Conservation (phyloP, 2,797 vertebrate genomes). For the Eremophila alpestris region DNA sequence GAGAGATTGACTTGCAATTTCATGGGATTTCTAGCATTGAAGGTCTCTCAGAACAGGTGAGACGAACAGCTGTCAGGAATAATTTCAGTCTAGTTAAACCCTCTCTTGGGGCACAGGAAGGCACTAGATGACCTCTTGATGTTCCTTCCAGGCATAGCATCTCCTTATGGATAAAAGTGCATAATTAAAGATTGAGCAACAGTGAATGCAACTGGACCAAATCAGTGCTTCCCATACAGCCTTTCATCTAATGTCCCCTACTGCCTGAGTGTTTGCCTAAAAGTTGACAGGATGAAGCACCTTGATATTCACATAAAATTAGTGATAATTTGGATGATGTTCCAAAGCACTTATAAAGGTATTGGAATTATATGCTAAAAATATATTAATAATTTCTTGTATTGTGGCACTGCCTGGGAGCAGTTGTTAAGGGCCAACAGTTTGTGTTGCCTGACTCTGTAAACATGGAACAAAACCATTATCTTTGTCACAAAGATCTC, state of each 20-base stretch:
- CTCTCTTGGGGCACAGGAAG: not conserved
- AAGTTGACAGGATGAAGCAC: not conserved
- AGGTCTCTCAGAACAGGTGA: constrained; percentile 34
- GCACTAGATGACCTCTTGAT: constrained; percentile 8
- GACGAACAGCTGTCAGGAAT: not conserved
- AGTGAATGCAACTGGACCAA: not conserved
- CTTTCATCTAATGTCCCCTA: not conserved
- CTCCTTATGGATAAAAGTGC: not conserved
- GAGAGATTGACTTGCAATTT: constrained; percentile 4
- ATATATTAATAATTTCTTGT: not conserved
- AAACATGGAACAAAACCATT: not conserved
- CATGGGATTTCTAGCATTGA: not conserved
- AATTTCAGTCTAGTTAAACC: constrained; percentile 1
- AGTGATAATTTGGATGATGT: not conserved
- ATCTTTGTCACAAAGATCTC: not conserved
- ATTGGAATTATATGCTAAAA: not conserved
- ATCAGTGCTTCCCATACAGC: not conserved
- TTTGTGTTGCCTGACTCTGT: not conserved
- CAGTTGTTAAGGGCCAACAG: not conserved
- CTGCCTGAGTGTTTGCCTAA: not conserved
- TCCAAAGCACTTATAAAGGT: not conserved
- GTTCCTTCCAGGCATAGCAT: not conserved
- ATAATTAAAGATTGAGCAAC: not conserved
- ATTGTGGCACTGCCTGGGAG: not conserved
- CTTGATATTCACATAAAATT: not conserved